Base-by-base conservation (phyloP, 1,140 invertebrate species). In the Drosophila athabasca region DNA sequence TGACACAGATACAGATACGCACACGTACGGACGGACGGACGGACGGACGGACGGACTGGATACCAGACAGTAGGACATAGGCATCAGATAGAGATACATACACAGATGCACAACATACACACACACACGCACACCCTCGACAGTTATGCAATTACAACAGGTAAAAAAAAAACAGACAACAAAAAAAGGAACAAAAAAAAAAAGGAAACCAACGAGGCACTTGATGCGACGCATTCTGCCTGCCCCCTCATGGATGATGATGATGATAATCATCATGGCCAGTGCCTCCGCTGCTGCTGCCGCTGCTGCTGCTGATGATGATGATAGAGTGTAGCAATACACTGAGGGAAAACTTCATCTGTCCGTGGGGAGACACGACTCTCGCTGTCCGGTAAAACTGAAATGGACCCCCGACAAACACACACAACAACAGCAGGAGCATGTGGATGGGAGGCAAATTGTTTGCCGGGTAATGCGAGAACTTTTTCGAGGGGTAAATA, bases 141-240 rank as follows among this genome's bases (percentile, higher is more conserved):
- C 66, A 64, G 80, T 76, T 80, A 62, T 85, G 73, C 81, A 84
- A 80, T 84, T 85, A 87, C 77, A 87, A 70, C 68, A 81, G 81
- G 61, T 64, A 80, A 19, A 76, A 66, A 59, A 60, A 66, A 54
- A 60, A 50, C 57, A 24, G 24, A 53, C 49, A 41, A 48, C 46
- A 15, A 13, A 50, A 17, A 67, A 54, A 77, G 77, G 50, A 61
- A 80, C 19, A 76, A 17, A 45, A 48, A 66, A 59, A 60, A 53
- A 61, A 24, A 54, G 49, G 48, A 48, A 54, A 49, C 62, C 54
- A 75, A 54, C 79, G 26, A 71, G 59, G 64, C 75, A 79, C 70
- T 82, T 79, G 69, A 82, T 83, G 60, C 62, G 69, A 65, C 64
- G 45, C 68, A 24, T 7, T 45, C 41, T 31, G 48, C 19, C 7